Percentiles rank a stretch among this genome's conserved stretches.
phyloP scores from a whole-genome alignment of 1,140 invertebrate species.

The Anadara kagoshimensis region DNA sequence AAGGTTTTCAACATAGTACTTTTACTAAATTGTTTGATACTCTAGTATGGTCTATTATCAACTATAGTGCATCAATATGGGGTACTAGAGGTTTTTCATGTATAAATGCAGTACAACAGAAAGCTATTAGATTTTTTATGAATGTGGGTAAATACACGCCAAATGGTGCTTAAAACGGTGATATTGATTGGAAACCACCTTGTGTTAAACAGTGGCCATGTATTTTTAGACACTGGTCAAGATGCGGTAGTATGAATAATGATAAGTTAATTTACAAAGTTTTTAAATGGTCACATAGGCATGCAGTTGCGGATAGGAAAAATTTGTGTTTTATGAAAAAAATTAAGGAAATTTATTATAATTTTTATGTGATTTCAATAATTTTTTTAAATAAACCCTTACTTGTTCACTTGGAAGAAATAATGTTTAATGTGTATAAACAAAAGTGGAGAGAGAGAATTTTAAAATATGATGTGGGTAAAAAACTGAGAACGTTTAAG shows the following conservation, averaged over 20 bases:
- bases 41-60: constrained; percentile 9
- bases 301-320: neutral
- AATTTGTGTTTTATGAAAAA: constrained; percentile 20
- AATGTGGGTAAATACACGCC: constrained; percentile 6
- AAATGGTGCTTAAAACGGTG: constrained; percentile 9
- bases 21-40: constrained; percentile 13
- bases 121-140: constrained; percentile 16
- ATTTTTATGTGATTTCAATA: no score
- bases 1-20: no score
- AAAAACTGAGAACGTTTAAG: no score
- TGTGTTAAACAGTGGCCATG: constrained; percentile 7
- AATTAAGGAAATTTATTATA: no score
- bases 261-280: constrained; percentile 5
- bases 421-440: no score
- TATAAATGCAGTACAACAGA: constrained; percentile 20
- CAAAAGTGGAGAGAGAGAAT: no score
- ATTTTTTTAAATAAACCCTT: no score
- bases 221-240: constrained; percentile 17
- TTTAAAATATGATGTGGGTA: no score
- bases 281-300: neutral
- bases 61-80: constrained; percentile 19
- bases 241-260: constrained; percentile 8
- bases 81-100: neutral
- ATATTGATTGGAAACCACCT: constrained; percentile 19
- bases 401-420: no score